Evolutionary conservation across 1,140 invertebrate genomes (phyloP), one percentile per base, ranked within the genome.

Genomic region (Rhizoglyphus robini): DNA sequence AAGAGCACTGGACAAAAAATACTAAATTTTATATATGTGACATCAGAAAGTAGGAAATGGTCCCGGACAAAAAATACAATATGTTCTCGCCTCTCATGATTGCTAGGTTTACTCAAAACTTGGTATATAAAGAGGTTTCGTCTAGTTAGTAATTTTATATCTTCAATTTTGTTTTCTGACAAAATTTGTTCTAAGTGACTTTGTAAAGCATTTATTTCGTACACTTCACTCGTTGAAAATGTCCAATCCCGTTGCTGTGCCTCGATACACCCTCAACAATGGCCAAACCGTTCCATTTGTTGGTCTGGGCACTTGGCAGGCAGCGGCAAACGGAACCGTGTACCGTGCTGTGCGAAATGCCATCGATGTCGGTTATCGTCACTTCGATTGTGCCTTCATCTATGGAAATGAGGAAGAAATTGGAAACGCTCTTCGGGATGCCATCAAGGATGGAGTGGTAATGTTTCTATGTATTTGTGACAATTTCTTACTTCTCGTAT

Each of bases 341-440:
- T 64, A 64, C 41, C 41, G 47, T 23, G 63, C 57, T 30, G 64
- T 65, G 1, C 11, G 32, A 31, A 31, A 23, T 20, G 64, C 64
- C 15, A 23, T 65, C 18, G 51, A 34, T 1, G 20, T 4, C 30
- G 66, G 66, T 3, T 67, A 67, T 36, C 60, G 51, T n/a, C 88
- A 89, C 72, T 83, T 96, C 68, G 91, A 96, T 74, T 89, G 87
- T 72, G 90, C 90, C 31, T 80, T 79, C 63, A 82, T 84, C 70
- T 95, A 95, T 75, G 78, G 80, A 48, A 94, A 93, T 75, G 89
- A 95, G 74, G 78, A 81, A 49, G 87, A 90, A 77, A 82, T 95
- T n/a, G 90, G 90, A 1, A 76, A 77, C 61, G 89, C 82, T 0
- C 78, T 95, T 4, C 78, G 81, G 31, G 80, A 82, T 4, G 83